Evolutionary conservation across 2,888 invertebrate genomes (phyloP), one percentile per base, ranked within the genome.

Genomic region (Ectemnius lituratus): DNA sequence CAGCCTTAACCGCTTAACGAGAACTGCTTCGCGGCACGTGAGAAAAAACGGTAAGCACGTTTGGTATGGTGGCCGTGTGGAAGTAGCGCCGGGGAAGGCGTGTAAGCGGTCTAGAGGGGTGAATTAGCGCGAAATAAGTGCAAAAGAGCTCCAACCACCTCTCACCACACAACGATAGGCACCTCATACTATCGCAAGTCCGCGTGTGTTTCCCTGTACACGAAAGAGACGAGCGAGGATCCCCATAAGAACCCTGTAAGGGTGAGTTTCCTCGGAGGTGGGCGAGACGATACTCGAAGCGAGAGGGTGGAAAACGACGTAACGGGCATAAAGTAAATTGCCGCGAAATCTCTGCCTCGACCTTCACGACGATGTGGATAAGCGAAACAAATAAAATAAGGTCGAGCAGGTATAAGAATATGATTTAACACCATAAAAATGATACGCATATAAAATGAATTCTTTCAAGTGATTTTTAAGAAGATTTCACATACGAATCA

Each of bases 21-120:
- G 89, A 89, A 89, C 88, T 87, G 88, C 89, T 88, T 87, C 84
- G 86, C 87, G 87, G 89, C 88, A 90, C 90, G 90, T 90, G 89
- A 89, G 75, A 76, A 87, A 86, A 87, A 87, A 86, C 86, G 85
- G 82, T 83, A 86, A 84, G 82, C 75, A 82, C 37, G 80, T 75
- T 83, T 59, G 70, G 63, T 61, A 65, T 59, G 70, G 63, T 61
- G 62, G 79, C 61, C 60, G 75, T 65, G 27, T 52, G 45, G 46
- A 57, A 58, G 78, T 63, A 28, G 62, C 11, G 37, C 11, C 37
- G 64, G 60, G 46, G 49, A 52, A 70, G 78, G 74, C 82, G 81
- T 75, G 84, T 79, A 85, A 88, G 86, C 86, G 87, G 85, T 87
- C 89, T 88, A 88, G 88, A 88, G 88, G 88, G 89, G 87, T 87